Evolutionary conservation across 2,797 vertebrate species (phyloP).

Genomic region (Chaenodraco wilsoni): DNA sequence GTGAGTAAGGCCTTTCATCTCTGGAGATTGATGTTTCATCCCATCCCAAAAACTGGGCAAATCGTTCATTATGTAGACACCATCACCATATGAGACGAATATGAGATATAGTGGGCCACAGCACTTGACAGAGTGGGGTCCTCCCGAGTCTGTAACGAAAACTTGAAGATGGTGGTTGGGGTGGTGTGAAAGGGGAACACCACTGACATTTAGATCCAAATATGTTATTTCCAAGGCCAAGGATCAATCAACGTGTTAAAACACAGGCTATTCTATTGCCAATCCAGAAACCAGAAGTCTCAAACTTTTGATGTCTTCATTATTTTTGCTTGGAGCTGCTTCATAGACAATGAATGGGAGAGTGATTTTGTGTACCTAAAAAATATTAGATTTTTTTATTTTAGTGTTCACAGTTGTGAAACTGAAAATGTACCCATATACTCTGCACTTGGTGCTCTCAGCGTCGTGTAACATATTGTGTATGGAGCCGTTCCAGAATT

Average conservation of each 20-base stretch:
- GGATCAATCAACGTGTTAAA: no score
- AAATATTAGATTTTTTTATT: no score
- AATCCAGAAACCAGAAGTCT: no score
- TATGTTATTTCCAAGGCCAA: no score
- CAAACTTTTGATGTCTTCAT: no score
- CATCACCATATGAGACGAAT: constrained; percentile 2
- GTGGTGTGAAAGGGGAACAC: no score
- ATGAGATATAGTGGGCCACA: not conserved
- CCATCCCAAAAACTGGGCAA: not conserved
- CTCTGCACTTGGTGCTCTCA: not conserved
- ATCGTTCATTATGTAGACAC: not conserved
- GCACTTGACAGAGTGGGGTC: not conserved
- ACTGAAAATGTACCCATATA: not conserved
- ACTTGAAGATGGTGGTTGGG: not conserved
- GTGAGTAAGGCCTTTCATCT: constrained; percentile 32
- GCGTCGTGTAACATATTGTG: not conserved
- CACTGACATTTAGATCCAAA: no score
- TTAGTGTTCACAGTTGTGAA: not conserved
- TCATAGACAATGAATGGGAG: no score
- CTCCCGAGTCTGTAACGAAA: not conserved
- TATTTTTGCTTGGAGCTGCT: no score
- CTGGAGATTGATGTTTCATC: constrained; percentile 1
- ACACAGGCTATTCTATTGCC: no score
- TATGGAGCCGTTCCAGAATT: no score
- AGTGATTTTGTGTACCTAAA: no score